Evolutionary conservation across 2,797 vertebrate genomes (phyloP).

Genomic region (Delichon dasypus): DNA sequence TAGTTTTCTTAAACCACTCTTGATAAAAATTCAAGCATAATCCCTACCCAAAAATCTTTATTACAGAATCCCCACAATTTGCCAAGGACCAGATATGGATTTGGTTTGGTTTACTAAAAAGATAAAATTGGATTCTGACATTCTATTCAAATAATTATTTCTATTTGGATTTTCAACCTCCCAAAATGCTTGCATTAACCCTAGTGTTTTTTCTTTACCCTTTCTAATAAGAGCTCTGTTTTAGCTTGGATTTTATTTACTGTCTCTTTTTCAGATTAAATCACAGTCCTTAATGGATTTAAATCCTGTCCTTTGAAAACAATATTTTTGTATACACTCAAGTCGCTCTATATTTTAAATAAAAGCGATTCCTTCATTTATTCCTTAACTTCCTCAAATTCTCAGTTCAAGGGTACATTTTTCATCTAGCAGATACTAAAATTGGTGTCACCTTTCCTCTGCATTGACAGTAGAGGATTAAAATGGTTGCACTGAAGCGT

Average conservation of each 20-base stretch:
- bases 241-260: background rate
- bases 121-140: background rate
- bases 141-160: background rate
- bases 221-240: background rate
- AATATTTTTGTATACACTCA: background rate
- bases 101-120: background rate
- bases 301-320: background rate
- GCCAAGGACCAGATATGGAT: background rate
- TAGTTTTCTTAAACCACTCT: background rate
- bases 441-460: slow-evolving; percentile 66
- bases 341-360: slow-evolving; percentile 18
- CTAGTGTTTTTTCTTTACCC: background rate
- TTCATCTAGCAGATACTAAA: slow-evolving; percentile 56
- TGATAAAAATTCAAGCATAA: background rate
- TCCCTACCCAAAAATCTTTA: background rate
- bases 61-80: background rate
- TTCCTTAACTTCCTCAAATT: slow-evolving; percentile 43
- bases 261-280: background rate
- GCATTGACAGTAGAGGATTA: slow-evolving; percentile 69
- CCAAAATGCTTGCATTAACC: background rate
- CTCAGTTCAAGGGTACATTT: slow-evolving; percentile 57
- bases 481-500: slow-evolving; percentile 70
- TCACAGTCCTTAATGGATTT: background rate
- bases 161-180: background rate
- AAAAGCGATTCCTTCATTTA: slow-evolving; percentile 43